Evolutionary conservation across 2,797 vertebrate species (phyloP).

Genomic region (Crocodylus rhombifer): DNA sequence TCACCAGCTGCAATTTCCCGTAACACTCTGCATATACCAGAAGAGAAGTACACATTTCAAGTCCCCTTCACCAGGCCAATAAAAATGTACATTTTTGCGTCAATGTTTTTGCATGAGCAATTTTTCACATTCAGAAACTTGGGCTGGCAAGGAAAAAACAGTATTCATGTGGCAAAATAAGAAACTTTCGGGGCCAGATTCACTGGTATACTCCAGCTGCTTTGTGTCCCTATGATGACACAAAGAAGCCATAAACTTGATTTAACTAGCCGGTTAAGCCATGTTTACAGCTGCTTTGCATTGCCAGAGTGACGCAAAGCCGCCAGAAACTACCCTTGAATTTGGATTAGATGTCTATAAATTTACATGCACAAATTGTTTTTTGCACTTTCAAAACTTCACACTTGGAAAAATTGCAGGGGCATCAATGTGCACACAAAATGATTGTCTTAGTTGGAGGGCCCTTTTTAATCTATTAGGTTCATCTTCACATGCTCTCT

Average conservation of each 20-base stretch:
- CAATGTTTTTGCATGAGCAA: not conserved
- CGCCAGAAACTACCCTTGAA: not conserved
- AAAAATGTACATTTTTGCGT: not conserved
- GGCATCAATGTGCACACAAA: not conserved
- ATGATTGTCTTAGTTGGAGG: conserved; percentile 6
- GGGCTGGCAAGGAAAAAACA: not conserved
- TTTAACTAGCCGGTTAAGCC: not conserved
- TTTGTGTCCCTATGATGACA: not conserved
- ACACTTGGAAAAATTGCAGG: not conserved
- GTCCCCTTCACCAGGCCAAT: not conserved
- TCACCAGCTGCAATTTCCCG: not conserved
- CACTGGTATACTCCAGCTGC: not conserved
- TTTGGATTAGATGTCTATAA: not conserved
- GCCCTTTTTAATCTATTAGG: not conserved
- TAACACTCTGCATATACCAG: not conserved
- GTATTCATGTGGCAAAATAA: not conserved
- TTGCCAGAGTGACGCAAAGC: not conserved
- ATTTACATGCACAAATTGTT: not conserved
- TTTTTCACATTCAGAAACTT: not conserved
- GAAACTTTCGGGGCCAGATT: not conserved
- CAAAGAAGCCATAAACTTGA: not conserved
- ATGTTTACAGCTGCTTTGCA: not conserved
- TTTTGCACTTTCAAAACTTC: not conserved
- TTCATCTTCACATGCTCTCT: not conserved
- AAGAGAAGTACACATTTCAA: not conserved